Base-by-base conservation (phyloP, 1,140 invertebrate species). In the Matsumurasca onukii region DNA sequence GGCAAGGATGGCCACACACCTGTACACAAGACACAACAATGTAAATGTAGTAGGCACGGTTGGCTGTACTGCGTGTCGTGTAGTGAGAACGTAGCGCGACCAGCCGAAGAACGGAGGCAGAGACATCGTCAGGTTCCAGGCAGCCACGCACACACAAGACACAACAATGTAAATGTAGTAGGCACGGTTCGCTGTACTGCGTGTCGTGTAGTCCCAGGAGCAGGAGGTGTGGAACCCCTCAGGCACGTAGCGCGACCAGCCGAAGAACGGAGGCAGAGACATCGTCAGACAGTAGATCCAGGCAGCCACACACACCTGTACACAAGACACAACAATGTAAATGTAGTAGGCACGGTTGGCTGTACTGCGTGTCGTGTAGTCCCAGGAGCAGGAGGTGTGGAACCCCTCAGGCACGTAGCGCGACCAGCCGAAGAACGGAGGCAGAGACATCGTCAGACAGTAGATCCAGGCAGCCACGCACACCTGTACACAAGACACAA, bases 181-280 rank as follows among this genome's bases (percentile, higher is more conserved):
- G 13, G 80, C 74, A n/a, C 79, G 73, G 69, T 83, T 82, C 39
- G 73, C 71, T 0, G 73, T 25, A 2, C 77, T 78, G 31, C 76
- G 74, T 2, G 80, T 82, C 31, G 81, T 75, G 75, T 85, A 86
- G 74, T 86, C 84, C 76, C 84, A 84, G 0, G 84, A 84, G 66
- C 84, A 86, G 0, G 82, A 83, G 1, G 83, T 85, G 29, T 80
- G 78, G 17, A 85, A 78, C 3, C 81, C 80, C 76, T 85, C 84
- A 0, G 79, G 75, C 0, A 83, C 77, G 74, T 85, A 86, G 1
- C 77, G 70, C 1, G 83, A 80, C 79, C 82, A 85, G 12, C 84
- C 84, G 66, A 85, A 81, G 9, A 85, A 75, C 0, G 85, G 85
- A 12, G 84, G 83, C 1, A 82, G 25, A 0, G 80, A 75, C 66